Conservation (phyloP, 2,113 vertebrate genomes). For the Archilochus colubris region DNA sequence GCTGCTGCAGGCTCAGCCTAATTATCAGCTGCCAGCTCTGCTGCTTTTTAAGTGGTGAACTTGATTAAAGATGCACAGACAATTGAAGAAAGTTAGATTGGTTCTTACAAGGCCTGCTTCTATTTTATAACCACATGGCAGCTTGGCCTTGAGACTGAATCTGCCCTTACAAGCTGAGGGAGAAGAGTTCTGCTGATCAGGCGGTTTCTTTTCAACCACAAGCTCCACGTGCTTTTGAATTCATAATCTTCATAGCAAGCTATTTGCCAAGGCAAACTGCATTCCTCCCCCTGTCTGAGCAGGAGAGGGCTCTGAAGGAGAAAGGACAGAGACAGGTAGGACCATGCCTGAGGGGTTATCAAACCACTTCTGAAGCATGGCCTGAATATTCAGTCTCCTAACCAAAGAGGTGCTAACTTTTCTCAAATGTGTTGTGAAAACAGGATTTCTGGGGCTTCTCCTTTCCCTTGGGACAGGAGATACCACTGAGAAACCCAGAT, state of each 20-base stretch:
- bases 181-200: slow-evolving; percentile 50
- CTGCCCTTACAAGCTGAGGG: slow-evolving; percentile 42
- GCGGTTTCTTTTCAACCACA: slow-evolving; percentile 10
- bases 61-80: slow-evolving; percentile 67
- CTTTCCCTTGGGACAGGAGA: neutral
- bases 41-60: slow-evolving; percentile 66
- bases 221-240: slow-evolving; percentile 15
- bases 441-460: neutral
- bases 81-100: slow-evolving; percentile 49
- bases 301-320: neutral
- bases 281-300: neutral
- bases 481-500: neutral
- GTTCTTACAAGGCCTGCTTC: slow-evolving; percentile 56
- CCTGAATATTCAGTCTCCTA: neutral
- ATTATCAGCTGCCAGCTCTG: slow-evolving; percentile 66
- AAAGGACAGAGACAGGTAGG: neutral
- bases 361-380: fast-evolving
- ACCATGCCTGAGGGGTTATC: neutral
- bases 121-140: slow-evolving; percentile 62
- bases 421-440: neutral
- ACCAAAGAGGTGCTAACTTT: neutral
- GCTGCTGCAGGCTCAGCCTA: slow-evolving; percentile 64
- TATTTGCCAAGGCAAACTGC: neutral
- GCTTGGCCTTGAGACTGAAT: slow-evolving; percentile 46
- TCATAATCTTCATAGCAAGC: neutral